Evolutionary conservation across 1,140 invertebrate species (phyloP).

Genomic region (Saccostrea glomerata): DNA sequence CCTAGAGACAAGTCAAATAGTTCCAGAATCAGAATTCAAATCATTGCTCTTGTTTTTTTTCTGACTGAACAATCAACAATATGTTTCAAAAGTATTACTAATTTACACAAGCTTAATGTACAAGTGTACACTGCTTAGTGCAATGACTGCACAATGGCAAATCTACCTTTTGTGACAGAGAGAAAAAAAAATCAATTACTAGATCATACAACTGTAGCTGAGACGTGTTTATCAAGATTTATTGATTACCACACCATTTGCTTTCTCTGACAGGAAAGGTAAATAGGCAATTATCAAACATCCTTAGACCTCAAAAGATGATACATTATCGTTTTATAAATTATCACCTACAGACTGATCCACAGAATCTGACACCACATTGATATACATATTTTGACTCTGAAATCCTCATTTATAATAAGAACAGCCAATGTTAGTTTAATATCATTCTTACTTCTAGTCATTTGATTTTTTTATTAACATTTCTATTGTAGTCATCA

Average conservation of each 20-base stretch:
- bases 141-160: background rate
- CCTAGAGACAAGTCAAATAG: background rate
- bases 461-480: too few relatives aligned
- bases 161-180: background rate
- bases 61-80: background rate
- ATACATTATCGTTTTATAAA: background rate
- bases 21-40: background rate
- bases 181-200: constrained; percentile 10
- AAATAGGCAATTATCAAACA: background rate
- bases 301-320: background rate
- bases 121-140: background rate
- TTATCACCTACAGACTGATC: background rate
- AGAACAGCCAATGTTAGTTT: too few relatives aligned
- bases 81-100: background rate
- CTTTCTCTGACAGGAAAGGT: constrained; percentile 33
- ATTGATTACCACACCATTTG: constrained; percentile 6
- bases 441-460: too few relatives aligned
- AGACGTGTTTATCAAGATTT: constrained; percentile 24
- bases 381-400: too few relatives aligned
- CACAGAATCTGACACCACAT: background rate
- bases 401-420: too few relatives aligned
- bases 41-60: background rate
- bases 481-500: too few relatives aligned
- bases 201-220: constrained; percentile 16
- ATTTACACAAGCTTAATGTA: background rate